A percentile compares a stretch with the other conserved stretches of the same genome.
Conservation (phyloP, 2,113 vertebrate genomes). For the Arothron firmamentum region DNA sequence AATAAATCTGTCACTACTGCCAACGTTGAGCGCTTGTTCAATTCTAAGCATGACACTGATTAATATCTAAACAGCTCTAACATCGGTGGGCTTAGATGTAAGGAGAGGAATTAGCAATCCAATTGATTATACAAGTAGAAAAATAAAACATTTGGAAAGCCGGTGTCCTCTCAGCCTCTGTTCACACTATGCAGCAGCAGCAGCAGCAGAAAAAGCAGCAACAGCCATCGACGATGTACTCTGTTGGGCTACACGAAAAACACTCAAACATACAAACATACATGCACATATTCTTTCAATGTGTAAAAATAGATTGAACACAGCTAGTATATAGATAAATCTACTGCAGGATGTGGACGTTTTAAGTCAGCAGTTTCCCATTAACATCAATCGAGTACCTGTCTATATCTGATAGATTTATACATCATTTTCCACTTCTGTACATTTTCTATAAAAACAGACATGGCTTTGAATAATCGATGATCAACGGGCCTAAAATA, state of each 20-base stretch:
- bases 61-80: slow-evolving; percentile 35
- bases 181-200: slow-evolving; percentile 63
- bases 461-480: slow-evolving; percentile 71
- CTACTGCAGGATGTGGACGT: slow-evolving; percentile 67
- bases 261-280: slow-evolving; percentile 56
- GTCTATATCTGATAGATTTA: slow-evolving; percentile 62
- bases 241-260: slow-evolving; percentile 53
- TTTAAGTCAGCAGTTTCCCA: slow-evolving; percentile 53
- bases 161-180: slow-evolving; percentile 40
- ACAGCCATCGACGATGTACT: slow-evolving; percentile 35
- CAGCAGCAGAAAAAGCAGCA: slow-evolving; percentile 39
- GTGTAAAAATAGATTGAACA: slow-evolving; percentile 72
- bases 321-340: slow-evolving; percentile 55
- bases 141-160: slow-evolving; percentile 71
- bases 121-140: slow-evolving; percentile 54
- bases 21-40: slow-evolving; percentile 29
- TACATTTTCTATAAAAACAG: slow-evolving; percentile 74
- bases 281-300: slow-evolving; percentile 60
- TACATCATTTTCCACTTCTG: slow-evolving; percentile 55
- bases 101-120: slow-evolving; percentile 39
- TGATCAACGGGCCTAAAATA: slow-evolving; percentile 65
- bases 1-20: slow-evolving; percentile 33
- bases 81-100: slow-evolving; percentile 43
- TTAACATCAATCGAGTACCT: slow-evolving; percentile 57
- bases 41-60: not conserved